These are phyloP conservation scores for Bujurquina vittata DNA, from an alignment of 2,113 vertebrate species.

Conservation along the genomic window DNA sequence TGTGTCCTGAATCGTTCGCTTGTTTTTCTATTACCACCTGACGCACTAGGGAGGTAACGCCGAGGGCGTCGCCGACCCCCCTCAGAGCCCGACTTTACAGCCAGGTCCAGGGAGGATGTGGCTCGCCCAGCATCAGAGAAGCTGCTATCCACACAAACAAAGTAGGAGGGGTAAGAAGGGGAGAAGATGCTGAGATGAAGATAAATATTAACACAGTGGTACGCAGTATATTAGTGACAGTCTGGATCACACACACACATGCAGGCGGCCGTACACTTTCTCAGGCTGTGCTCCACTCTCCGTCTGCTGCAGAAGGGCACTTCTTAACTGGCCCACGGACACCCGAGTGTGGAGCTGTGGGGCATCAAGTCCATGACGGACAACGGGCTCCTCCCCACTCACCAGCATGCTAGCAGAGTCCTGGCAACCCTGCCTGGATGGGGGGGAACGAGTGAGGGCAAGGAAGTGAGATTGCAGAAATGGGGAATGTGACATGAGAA, in stretches of 20 bases:
- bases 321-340: constrained; percentile 80
- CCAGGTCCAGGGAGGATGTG: constrained; percentile 68
- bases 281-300: constrained; percentile 58
- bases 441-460: constrained; percentile 35
- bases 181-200: constrained; percentile 21
- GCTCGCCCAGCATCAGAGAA: constrained; percentile 43
- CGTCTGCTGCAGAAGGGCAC: constrained; percentile 75
- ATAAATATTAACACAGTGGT: background rate
- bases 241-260: constrained; percentile 55
- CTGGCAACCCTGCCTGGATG: constrained; percentile 72
- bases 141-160: constrained; percentile 32
- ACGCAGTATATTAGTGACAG: constrained; percentile 11
- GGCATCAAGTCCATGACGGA: constrained; percentile 26
- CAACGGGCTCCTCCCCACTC: constrained; percentile 40
- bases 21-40: constrained; percentile 69
- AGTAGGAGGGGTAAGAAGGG: background rate
- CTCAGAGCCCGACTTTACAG: constrained; percentile 60
- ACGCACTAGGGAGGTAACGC: constrained; percentile 68
- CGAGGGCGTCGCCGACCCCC: constrained; percentile 68
- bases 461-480: constrained; percentile 36
- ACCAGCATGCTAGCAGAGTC: constrained; percentile 51
- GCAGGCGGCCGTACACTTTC: constrained; percentile 74
- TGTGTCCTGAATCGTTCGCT: constrained; percentile 83
- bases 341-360: constrained; percentile 78
- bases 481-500: background rate